Evolutionary conservation across 2,797 vertebrate genomes (phyloP), one percentile per base, ranked within the genome.

Genomic region (Propithecus deckenii): DNA sequence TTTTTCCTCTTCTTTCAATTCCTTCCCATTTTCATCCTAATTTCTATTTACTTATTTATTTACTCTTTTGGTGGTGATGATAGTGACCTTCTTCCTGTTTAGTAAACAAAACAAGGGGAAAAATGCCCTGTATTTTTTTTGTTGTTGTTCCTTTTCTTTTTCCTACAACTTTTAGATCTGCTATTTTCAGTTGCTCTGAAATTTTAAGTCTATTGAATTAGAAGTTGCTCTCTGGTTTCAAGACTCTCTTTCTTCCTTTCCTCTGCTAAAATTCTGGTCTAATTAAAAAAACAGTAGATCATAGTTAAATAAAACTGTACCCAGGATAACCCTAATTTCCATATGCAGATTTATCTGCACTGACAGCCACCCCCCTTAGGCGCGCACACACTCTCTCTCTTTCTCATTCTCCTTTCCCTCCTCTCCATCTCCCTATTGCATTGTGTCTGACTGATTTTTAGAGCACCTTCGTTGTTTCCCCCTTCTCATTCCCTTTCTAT

Each of bases 281-380:
- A 98, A 99, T 99, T 99, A 98, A 98, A 98, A 98, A 98, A 98
- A 67, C 98, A 99, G 98, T 98, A 98, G 98, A 98, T 98, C 98
- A 98, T 98, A 98, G 98, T 99, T 99, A 98, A 99, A 99, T 99
- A 98, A 99, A 99, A 99, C 99, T 99, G 99, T 98, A 99, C 99
- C 98, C 99, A 98, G 98, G 98, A 99, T 99, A 99, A 99, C 98
- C 99, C 99, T 99, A 97, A 99, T 99, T 99, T 99, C 99, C 99
- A 99, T 99, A 99, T 99, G 99, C 99, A 99, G 99, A 99, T 99
- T 99, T 98, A 98, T 99, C 98, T 99, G 99, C 99, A 98, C 99
- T 99, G 99, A 99, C 99, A 99, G 99, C 99, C 99, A 98, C 99
- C 98, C 98, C 97, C 95, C 88, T 97, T 80, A 75, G 80, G 63